phyloP scores from a whole-genome alignment of 2,113 vertebrate genomes.

The Thomomys bottae region DNA sequence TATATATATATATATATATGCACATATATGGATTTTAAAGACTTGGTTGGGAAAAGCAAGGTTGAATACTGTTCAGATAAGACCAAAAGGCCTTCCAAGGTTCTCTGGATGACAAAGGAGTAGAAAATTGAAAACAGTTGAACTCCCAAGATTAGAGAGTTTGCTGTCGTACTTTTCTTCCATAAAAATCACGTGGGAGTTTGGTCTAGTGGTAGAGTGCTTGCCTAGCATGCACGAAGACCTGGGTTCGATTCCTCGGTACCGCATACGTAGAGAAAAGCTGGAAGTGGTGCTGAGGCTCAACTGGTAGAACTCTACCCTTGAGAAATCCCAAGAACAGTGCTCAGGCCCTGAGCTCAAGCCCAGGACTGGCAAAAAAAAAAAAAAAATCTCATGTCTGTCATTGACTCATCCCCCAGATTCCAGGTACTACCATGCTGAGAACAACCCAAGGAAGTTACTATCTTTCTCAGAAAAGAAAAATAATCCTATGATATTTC shows the following conservation, averaged over 20 bases:
- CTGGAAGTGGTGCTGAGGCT: too few species aligned
- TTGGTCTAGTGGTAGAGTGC: too few species aligned
- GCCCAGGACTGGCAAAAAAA: too few species aligned
- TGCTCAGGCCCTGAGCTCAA: too few species aligned
- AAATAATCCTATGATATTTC: not conserved
- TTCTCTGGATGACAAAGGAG: constrained; percentile 34
- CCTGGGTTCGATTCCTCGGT: too few species aligned
- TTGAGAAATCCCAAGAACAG: too few species aligned
- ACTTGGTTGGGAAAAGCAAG: constrained; percentile 33
- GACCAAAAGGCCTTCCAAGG: constrained; percentile 43
- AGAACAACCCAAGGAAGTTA: not conserved
- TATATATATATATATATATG: accelerated
- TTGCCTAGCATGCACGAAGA: too few species aligned
- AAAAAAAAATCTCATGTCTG: not conserved
- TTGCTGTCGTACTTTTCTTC: not conserved
- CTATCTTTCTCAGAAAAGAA: not conserved
- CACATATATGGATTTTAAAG: not conserved
- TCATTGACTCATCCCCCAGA: not conserved
- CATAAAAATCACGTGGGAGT: not conserved
- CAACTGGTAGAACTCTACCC: too few species aligned
- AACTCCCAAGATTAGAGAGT: constrained; percentile 24
- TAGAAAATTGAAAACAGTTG: constrained; percentile 65
- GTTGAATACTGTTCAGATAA: constrained; percentile 47
- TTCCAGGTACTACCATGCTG: not conserved
- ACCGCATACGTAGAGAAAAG: too few species aligned